Evolutionary conservation across 2,888 invertebrate genomes (phyloP), one percentile per base, ranked within the genome.

Genomic region (Caenorhabditis doughertyi): DNA sequence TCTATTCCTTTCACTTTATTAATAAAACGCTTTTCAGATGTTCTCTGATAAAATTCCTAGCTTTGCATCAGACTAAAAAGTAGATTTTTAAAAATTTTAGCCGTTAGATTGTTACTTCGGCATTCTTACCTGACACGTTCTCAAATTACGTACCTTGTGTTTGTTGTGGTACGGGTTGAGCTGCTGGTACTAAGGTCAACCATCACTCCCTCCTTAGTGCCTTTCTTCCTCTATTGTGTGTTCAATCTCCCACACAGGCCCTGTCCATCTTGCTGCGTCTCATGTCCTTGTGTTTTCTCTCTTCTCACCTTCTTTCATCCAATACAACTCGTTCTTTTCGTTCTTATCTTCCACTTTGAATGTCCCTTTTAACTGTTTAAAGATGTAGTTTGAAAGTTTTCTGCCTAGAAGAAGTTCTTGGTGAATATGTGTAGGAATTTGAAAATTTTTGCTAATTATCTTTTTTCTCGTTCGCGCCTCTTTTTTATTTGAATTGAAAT

Each of bases 171-270:
- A 60, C 60, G 65, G 51, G 64, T 64, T 49, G 65, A 65, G 65
- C 65, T 23, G n/a, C 42, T 27, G 44, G 60, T 60, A 60, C 51
- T 51, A 72, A 67, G 74, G 74, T 74, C 74, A 74, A n/a, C n/a
- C 49, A 23, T 16, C 13, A 8, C 32, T 13, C 18, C 76, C n/a
- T 51, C 64, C 53, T 62, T 62, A 21, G 51, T 53, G 32, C 21
- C 49, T 23, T 35, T 27, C 25, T 49, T 18, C 16, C 3, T 11
- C 13, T 2, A 9, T 13, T 68, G 56, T 68, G 60, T 68, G 58
- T 60, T 76, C 67, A 60, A 67, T 56, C 67, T 67, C 55, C 65
- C 56, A 42, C 39, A 42, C 51, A 27, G 25, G 35, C 53, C 42
- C 29, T 56, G 58, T 67, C 67, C 56, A 47, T 29, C 68, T n/a